These are phyloP conservation scores for Zeuzera pyrina DNA, from an alignment of 2,888 invertebrate genomes.

Conservation along the genomic window DNA sequence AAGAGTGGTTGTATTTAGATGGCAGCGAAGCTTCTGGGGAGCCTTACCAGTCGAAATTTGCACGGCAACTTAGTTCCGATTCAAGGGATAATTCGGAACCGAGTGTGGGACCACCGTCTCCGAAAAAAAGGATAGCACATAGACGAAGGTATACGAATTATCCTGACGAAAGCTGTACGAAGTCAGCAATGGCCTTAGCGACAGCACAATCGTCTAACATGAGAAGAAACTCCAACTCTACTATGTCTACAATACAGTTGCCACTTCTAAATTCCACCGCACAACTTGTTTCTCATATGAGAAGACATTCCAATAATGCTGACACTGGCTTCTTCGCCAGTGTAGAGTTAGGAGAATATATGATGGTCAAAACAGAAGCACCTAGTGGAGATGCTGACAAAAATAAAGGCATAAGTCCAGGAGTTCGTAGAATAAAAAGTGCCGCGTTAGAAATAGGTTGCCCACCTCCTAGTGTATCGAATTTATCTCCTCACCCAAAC, in stretches of 20 bases:
- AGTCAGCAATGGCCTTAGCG: slow-evolving; percentile 62
- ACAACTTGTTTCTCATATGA: slow-evolving; percentile 64
- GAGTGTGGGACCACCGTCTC: slow-evolving; percentile 60
- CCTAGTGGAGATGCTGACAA: slow-evolving; percentile 56
- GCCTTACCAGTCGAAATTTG: slow-evolving; percentile 66
- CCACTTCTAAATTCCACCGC: slow-evolving; percentile 65
- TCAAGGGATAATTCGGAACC: slow-evolving; percentile 67
- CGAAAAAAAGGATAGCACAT: slow-evolving; percentile 53
- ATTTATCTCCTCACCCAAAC: slow-evolving; percentile 85
- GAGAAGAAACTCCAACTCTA: slow-evolving; percentile 74
- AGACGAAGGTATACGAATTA: slow-evolving; percentile 56
- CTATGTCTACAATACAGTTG: slow-evolving; percentile 75
- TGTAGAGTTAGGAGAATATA: slow-evolving; percentile 65
- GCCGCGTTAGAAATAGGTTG: slow-evolving; percentile 81
- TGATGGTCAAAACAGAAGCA: slow-evolving; percentile 67
- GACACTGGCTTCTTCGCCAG: slow-evolving; percentile 73
- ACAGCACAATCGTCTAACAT: slow-evolving; percentile 64
- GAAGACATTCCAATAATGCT: slow-evolving; percentile 76
- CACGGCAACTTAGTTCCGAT: slow-evolving; percentile 67
- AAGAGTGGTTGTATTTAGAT: slow-evolving; percentile 62
- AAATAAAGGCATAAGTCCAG: slow-evolving; percentile 72
- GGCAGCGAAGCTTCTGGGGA: slow-evolving; percentile 53
- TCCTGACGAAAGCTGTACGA: slow-evolving; percentile 62
- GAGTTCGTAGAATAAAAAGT: slow-evolving; percentile 79
- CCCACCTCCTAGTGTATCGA: slow-evolving; percentile 78